A percentile compares a stretch with the other conserved stretches of the same genome.
Conservation (phyloP, 2,797 vertebrate genomes). For the Poecilia velifera region DNA sequence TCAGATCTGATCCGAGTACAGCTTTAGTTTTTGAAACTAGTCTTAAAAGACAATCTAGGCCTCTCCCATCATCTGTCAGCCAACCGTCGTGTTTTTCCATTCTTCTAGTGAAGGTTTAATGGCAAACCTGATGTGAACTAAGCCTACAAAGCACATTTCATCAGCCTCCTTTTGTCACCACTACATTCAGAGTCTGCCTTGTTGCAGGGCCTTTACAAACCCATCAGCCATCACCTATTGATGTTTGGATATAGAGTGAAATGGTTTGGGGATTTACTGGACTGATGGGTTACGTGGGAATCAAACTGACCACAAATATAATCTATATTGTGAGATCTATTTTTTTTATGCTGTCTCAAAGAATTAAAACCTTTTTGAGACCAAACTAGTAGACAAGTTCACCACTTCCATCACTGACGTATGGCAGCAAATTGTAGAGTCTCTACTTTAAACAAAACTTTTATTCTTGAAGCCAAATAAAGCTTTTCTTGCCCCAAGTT, state of each 20-base stretch:
- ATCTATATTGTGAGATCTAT: slow-evolving; percentile 10
- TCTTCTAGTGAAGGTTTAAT: slow-evolving; percentile 10
- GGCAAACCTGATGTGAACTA: background rate
- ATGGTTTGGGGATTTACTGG: background rate
- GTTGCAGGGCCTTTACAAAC: background rate
- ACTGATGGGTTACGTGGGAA: slow-evolving; percentile 16
- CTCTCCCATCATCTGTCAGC: background rate
- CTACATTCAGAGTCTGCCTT: background rate
- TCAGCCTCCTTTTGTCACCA: slow-evolving; percentile 13
- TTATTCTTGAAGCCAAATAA: slow-evolving; percentile 15
- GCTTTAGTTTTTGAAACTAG: background rate
- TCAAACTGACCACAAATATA: slow-evolving; percentile 12
- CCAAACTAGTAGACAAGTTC: background rate
- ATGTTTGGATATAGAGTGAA: slow-evolving; percentile 13
- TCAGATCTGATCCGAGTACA: background rate
- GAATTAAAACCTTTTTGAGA: background rate
- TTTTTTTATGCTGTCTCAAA: slow-evolving; percentile 1
- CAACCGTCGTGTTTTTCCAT: background rate
- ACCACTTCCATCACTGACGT: background rate
- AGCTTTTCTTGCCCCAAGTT: slow-evolving; percentile 7
- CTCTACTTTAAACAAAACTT: slow-evolving; percentile 16
- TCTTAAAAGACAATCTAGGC: background rate
- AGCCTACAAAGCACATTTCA: slow-evolving; percentile 5
- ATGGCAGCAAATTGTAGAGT: background rate
- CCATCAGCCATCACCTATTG: background rate